Base-by-base conservation (phyloP, 2,888 invertebrate genomes). In the Scaptomyza parva region DNA sequence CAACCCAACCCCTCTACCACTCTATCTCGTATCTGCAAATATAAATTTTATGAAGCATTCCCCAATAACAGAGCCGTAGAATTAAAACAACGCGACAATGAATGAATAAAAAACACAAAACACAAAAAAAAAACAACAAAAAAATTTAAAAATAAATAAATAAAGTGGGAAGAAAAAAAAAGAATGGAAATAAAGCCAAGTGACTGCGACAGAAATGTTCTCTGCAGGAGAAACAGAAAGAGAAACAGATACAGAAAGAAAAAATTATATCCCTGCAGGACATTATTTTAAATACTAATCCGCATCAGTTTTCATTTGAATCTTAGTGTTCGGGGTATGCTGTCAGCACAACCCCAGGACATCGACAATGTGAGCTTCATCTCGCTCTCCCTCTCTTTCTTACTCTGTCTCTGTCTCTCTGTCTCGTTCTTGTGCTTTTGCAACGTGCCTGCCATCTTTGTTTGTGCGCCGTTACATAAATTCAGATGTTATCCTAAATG, bases 271-370 rank as follows among this genome's bases (percentile, higher is more conserved):
- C 90, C 88, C 89, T 90, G 90, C 89, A 90, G 90, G 90, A 90
- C 89, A 90, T 90, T 90, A 90, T 90, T 90, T 90, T 87, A 90
- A 89, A 90, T 89, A 90, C 90, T 90, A 90, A 90, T 90, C 90
- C 90, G 89, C 89, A 90, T 88, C 90, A 90, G 90, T 90, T 90
- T 90, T 90, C 84, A 89, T 89, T 85, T 83, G 89, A 78, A 85
- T 87, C 75, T 78, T 81, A 69, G 60, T 30, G 65, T 52, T 51
- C 33, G 73, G 69, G 70, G 54, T 51, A 63, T 24, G 30, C 47
- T 67, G 70, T 66, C 72, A 70, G 60, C 79, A 82, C 79, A 82
- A 72, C 73, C 73, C 76, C 78, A 70, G 77, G 64, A 78, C 71
- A 78, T 67, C 67, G 68, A 59, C 72, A 57, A 60, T 48, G 51